Percentiles rank a stretch among this genome's conserved stretches.
phyloP scores from a whole-genome alignment of 2,113 vertebrate genomes.

The Pangasianodon hypophthalmus region DNA sequence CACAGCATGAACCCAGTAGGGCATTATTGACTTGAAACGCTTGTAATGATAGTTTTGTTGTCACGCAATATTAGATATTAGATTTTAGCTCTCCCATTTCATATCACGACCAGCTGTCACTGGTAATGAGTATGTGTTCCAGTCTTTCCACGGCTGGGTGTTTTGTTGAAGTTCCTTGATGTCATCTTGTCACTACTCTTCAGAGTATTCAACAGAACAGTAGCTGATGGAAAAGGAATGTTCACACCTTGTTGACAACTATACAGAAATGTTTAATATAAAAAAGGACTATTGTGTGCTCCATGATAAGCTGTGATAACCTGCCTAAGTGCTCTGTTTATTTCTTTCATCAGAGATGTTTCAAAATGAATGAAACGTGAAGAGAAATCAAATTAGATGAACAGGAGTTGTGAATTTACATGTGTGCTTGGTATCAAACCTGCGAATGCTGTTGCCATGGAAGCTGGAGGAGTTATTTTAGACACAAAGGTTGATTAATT shows the following conservation, averaged over 20 bases:
- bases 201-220: conserved; percentile 1
- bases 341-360: neutral
- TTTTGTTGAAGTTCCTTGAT: neutral
- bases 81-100: neutral
- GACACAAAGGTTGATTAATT: conserved; percentile 25
- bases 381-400: conserved; percentile 24
- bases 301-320: neutral
- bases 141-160: conserved; percentile 1
- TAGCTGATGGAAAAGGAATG: neutral
- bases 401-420: conserved; percentile 1
- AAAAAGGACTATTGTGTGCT: neutral
- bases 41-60: neutral
- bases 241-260: neutral
- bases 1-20: neutral
- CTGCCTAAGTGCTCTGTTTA: neutral
- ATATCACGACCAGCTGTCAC: neutral
- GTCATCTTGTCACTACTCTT: neutral
- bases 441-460: conserved; percentile 39
- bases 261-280: neutral
- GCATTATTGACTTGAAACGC: neutral
- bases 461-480: conserved; percentile 35
- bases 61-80: neutral
- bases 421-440: neutral
- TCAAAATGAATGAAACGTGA: neutral
- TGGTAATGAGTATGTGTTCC: conserved; percentile 3